Evolutionary conservation across 2,113 vertebrate genomes (phyloP).

Genomic region (Archilochus colubris): DNA sequence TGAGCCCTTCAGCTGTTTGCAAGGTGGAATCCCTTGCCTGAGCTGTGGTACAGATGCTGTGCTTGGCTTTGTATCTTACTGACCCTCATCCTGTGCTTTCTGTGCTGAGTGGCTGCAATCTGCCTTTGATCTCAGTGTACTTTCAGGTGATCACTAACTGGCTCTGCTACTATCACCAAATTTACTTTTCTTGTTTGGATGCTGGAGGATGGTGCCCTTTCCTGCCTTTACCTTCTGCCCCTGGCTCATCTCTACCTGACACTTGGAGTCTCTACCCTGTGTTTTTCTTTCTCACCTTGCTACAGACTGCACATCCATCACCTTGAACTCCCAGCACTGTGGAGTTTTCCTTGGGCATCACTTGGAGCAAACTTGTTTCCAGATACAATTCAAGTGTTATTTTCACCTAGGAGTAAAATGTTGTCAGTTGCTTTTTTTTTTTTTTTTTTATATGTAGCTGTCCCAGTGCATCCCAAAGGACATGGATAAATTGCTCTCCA

Average conservation of each 20-base stretch:
- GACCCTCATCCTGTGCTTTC: neutral
- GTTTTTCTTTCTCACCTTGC: neutral
- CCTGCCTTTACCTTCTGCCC: neutral
- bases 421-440: neutral
- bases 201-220: neutral
- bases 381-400: neutral
- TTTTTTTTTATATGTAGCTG: neutral
- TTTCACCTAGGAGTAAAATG: neutral
- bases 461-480: neutral
- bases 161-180: neutral
- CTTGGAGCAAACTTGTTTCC: neutral
- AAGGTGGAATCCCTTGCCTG: neutral
- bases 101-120: neutral
- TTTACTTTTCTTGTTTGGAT: neutral
- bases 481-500: fast-evolving
- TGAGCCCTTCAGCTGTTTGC: fast-evolving
- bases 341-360: neutral
- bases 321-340: neutral
- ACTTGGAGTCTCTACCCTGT: fast-evolving
- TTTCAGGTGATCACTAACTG: neutral
- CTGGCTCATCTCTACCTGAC: neutral
- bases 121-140: neutral
- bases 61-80: neutral
- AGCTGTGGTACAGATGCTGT: too few species aligned
- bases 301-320: neutral